Evolutionary conservation across 1,140 invertebrate species (phyloP).

Genomic region (Harlomillsia oculata): DNA sequence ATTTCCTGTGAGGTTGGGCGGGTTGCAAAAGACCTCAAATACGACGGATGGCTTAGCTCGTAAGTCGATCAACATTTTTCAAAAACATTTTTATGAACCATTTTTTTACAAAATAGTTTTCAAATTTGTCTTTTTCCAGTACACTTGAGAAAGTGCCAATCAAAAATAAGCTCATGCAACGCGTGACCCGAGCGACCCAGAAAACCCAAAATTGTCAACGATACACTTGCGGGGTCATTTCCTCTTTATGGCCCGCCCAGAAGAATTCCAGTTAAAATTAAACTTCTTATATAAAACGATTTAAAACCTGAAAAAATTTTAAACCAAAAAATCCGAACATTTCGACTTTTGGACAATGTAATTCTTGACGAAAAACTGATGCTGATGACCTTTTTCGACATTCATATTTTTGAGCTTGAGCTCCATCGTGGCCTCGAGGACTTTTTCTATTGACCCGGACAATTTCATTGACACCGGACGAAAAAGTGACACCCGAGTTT

Average conservation of each 20-base stretch:
- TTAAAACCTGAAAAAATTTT: too few relatives aligned
- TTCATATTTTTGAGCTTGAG: too few relatives aligned
- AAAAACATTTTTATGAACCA: neutral
- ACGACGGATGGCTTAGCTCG: conserved; percentile 5
- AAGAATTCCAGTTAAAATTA: too few relatives aligned
- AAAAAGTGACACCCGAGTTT: too few relatives aligned
- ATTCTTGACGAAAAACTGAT: too few relatives aligned
- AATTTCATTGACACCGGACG: too few relatives aligned
- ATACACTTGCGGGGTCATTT: conserved; percentile 3
- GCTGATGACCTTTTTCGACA: too few relatives aligned
- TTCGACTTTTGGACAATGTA: too few relatives aligned
- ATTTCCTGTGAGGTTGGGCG: conserved; percentile 5
- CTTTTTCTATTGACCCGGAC: too few relatives aligned
- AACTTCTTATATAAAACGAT: too few relatives aligned
- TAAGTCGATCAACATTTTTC: neutral
- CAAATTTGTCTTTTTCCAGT: neutral
- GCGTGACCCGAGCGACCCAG: neutral
- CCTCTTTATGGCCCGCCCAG: conserved; percentile 1
- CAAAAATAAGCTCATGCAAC: conserved; percentile 3
- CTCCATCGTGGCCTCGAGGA: too few relatives aligned
- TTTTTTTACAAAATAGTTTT: neutral
- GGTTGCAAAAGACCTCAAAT: conserved; percentile 2
- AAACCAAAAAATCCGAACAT: too few relatives aligned
- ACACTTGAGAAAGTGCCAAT: conserved; percentile 8
- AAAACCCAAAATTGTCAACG: conserved; percentile 6